Conservation (phyloP, 2,888 invertebrate genomes). For the Beris chalybata region DNA sequence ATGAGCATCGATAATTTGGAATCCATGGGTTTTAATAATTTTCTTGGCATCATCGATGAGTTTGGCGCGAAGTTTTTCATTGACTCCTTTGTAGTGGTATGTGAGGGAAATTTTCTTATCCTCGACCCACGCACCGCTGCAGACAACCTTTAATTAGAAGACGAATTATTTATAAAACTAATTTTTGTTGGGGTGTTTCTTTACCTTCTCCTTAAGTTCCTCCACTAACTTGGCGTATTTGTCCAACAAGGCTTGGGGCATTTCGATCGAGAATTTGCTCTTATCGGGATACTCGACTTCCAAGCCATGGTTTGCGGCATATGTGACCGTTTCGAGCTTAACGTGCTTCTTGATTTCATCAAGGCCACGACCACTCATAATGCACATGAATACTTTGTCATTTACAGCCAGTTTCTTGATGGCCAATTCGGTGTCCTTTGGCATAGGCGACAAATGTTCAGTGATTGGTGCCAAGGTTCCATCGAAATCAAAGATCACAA, state of each 20-base stretch:
- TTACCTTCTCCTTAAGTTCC: constrained; percentile 67
- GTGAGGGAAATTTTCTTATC: constrained; percentile 74
- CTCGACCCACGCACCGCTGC: constrained; percentile 76
- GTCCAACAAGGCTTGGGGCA: constrained; percentile 70
- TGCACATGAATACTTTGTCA: constrained; percentile 71
- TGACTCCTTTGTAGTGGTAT: constrained; percentile 73
- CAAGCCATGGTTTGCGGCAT: constrained; percentile 75
- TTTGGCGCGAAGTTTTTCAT: constrained; percentile 61
- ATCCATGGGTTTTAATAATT: constrained; percentile 68
- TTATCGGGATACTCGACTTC: constrained; percentile 77
- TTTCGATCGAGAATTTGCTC: constrained; percentile 74
- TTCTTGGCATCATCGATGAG: constrained; percentile 65
- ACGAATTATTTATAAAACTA: neutral
- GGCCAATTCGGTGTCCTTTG: constrained; percentile 73
- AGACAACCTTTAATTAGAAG: constrained; percentile 59
- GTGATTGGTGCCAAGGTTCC: constrained; percentile 76
- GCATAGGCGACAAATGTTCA: constrained; percentile 64
- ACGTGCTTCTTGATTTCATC: constrained; percentile 73
- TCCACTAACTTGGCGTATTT: constrained; percentile 68
- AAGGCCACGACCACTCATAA: constrained; percentile 74
- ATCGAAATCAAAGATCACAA: constrained; percentile 72
- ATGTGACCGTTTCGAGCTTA: constrained; percentile 63
- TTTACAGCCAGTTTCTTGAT: constrained; percentile 69
- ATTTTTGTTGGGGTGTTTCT: too few species aligned
- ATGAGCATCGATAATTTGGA: constrained; percentile 69